Evolutionary conservation across 2,888 invertebrate species (phyloP).

Genomic region (Lepidochrysops patricia): DNA sequence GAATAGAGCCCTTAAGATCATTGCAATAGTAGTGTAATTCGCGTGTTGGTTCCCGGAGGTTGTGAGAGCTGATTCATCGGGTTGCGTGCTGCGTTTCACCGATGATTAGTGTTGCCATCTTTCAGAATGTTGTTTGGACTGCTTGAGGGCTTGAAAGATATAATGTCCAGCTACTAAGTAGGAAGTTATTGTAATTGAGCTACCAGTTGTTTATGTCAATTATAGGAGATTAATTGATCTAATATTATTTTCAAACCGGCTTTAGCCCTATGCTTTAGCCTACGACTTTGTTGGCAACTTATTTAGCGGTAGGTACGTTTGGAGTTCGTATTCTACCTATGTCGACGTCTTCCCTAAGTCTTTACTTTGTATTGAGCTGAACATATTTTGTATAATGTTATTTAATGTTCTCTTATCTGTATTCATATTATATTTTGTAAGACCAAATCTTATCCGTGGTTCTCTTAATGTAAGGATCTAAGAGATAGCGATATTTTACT

Average conservation of each 20-base stretch:
- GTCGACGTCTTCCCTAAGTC: too few species aligned
- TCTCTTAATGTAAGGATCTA: too few species aligned
- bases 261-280: background rate
- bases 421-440: too few species aligned
- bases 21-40: constrained; percentile 37
- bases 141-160: background rate
- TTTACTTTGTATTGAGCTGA: too few species aligned
- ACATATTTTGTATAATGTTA: too few species aligned
- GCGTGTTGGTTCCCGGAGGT: constrained; percentile 36
- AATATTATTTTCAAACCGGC: too few species aligned
- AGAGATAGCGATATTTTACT: too few species aligned
- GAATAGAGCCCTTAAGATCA: background rate
- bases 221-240: background rate
- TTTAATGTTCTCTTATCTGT: too few species aligned
- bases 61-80: constrained; percentile 39
- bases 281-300: background rate
- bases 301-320: too few species aligned
- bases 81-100: constrained; percentile 47
- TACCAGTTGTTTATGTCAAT: background rate
- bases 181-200: background rate
- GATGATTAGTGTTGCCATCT: constrained; percentile 11
- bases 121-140: constrained; percentile 11
- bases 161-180: background rate
- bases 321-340: too few species aligned
- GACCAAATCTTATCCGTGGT: too few species aligned